Evolutionary conservation across 2,888 invertebrate species (phyloP).

Genomic region (Ischnus inquisitorius): DNA sequence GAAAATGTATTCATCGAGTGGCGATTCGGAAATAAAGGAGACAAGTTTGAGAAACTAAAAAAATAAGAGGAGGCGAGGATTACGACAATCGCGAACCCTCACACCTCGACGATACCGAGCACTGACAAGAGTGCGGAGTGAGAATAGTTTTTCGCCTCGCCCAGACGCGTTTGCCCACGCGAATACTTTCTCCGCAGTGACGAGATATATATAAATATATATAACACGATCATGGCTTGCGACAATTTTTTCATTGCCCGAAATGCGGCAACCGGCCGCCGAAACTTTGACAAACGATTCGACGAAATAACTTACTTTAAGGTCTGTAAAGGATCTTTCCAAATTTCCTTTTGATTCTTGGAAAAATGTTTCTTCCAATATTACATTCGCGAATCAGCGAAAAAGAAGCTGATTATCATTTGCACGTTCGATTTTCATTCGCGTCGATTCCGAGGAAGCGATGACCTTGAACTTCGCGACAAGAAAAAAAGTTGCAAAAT

Average conservation of each 20-base stretch:
- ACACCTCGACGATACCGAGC: slow-evolving; percentile 44
- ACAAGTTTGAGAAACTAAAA: too few species aligned
- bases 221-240: not conserved
- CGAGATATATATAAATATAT: slow-evolving; percentile 27
- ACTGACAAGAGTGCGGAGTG: not conserved
- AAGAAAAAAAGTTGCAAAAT: not conserved
- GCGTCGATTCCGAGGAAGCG: too few species aligned
- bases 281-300: too few species aligned
- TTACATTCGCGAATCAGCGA: too few species aligned
- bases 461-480: not conserved
- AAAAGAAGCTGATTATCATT: not conserved
- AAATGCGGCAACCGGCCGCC: too few species aligned
- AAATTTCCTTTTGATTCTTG: too few species aligned
- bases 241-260: not conserved
- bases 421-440: not conserved
- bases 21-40: not conserved
- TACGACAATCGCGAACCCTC: slow-evolving; percentile 27
- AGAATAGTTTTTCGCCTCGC: slow-evolving; percentile 58
- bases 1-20: not conserved
- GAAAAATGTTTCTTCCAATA: too few species aligned
- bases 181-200: slow-evolving; percentile 65
- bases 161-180: slow-evolving; percentile 75
- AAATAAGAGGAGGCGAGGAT: not conserved
- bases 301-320: too few species aligned
- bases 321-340: too few species aligned